Conservation (phyloP, 1,140 invertebrate genomes). For the Parapsyche elsis region DNA sequence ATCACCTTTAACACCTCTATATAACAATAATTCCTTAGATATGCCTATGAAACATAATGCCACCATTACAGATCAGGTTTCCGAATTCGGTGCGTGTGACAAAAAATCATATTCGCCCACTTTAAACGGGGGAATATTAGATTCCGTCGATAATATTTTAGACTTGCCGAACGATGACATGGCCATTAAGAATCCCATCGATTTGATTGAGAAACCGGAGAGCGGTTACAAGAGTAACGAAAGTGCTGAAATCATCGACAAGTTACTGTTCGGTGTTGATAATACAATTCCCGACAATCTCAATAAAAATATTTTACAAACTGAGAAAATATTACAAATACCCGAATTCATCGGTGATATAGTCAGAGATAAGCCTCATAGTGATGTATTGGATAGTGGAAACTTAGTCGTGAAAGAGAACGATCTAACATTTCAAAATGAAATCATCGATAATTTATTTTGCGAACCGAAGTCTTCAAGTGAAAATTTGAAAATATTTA, state of each 20-base stretch:
- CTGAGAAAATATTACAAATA: background rate
- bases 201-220: constrained; percentile 52
- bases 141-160: constrained; percentile 48
- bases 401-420: background rate
- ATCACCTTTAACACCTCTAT: constrained; percentile 4
- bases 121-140: constrained; percentile 1
- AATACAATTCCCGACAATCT: constrained; percentile 28
- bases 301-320: constrained; percentile 12
- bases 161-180: constrained; percentile 54
- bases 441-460: constrained; percentile 7
- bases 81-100: background rate
- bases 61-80: background rate
- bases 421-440: background rate
- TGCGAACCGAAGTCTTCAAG: constrained; percentile 15
- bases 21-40: constrained; percentile 34
- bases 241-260: constrained; percentile 55
- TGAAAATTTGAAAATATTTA: constrained; percentile 65
- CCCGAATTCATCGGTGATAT: constrained; percentile 5
- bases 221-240: constrained; percentile 56
- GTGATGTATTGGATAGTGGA: constrained; percentile 5
- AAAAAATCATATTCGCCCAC: background rate
- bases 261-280: constrained; percentile 50
- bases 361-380: constrained; percentile 22
- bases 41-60: background rate
- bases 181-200: constrained; percentile 44